These are phyloP conservation scores for Nesidiocoris tenuis DNA, from an alignment of 2,888 invertebrate genomes.

Conservation along the genomic window DNA sequence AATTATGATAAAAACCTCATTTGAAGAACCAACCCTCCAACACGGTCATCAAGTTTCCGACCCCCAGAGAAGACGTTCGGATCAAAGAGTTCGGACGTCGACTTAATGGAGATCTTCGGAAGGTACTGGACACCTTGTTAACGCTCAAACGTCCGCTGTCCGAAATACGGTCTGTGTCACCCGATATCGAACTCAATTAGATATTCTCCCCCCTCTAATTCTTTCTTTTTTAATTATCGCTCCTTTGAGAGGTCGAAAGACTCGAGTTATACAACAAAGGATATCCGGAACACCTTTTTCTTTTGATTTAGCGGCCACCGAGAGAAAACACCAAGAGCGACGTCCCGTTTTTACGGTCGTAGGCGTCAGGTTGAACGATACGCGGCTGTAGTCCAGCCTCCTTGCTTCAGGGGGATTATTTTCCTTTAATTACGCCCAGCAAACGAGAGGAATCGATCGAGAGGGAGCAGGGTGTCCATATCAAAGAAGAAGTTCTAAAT, in stretches of 20 bases:
- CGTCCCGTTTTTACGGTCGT: neutral
- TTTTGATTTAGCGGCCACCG: neutral
- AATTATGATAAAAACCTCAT: neutral
- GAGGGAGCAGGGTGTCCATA: neutral
- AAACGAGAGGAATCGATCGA: neutral
- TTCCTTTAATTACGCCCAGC: no score
- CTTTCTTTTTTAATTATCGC: neutral
- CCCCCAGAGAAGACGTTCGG: neutral
- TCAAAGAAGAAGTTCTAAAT: no score
- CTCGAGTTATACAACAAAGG: neutral
- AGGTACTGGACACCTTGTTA: neutral
- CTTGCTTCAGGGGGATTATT: neutral
- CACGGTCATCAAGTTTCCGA: neutral
- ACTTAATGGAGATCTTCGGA: neutral
- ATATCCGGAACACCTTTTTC: neutral
- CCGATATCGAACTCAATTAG: constrained; percentile 34
- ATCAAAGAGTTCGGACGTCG: neutral
- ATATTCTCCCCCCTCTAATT: neutral
- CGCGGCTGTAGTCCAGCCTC: neutral
- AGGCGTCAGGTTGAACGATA: neutral
- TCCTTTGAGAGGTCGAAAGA: neutral
- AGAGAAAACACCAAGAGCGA: neutral
- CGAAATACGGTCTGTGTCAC: constrained; percentile 9
- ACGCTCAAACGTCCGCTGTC: neutral
- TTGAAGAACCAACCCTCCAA: neutral